phyloP scores from a whole-genome alignment of 2,888 invertebrate genomes.

The Atrina japonica region DNA sequence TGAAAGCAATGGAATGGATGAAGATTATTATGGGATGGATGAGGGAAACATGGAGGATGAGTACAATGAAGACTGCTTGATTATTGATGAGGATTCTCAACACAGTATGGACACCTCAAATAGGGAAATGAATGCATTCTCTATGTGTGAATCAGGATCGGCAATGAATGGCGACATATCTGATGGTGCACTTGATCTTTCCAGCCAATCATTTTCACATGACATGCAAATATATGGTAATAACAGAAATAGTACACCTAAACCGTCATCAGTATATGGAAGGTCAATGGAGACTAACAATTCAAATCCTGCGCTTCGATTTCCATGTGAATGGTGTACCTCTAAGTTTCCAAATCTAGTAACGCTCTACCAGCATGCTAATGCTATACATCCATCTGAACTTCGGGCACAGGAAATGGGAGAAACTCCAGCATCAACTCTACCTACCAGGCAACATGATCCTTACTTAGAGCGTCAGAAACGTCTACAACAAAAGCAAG shows the following conservation, averaged over 20 bases:
- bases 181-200: constrained; percentile 37
- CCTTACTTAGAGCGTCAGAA: constrained; percentile 26
- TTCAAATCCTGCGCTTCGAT: constrained; percentile 22
- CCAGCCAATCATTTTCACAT: constrained; percentile 11
- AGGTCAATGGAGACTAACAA: constrained; percentile 5
- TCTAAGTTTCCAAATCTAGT: constrained; percentile 70
- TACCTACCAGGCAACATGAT: constrained; percentile 28
- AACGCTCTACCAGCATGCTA: constrained; percentile 74
- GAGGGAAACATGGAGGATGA: constrained; percentile 49
- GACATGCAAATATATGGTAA: constrained; percentile 14
- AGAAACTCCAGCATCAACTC: constrained; percentile 38
- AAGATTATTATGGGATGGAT: constrained; percentile 25
- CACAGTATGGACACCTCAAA: neutral
- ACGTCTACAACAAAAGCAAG: constrained; percentile 33
- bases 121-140: neutral
- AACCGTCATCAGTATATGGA: constrained; percentile 13
- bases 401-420: constrained; percentile 69
- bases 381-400: constrained; percentile 68
- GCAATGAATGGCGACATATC: constrained; percentile 6
- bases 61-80: constrained; percentile 38
- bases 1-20: constrained; percentile 10
- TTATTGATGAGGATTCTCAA: constrained; percentile 31
- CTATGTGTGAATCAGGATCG: neutral
- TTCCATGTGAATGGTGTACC: constrained; percentile 75
- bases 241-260: constrained; percentile 28